Conservation (phyloP, 2,888 invertebrate species). For the Nudaria mundana region DNA sequence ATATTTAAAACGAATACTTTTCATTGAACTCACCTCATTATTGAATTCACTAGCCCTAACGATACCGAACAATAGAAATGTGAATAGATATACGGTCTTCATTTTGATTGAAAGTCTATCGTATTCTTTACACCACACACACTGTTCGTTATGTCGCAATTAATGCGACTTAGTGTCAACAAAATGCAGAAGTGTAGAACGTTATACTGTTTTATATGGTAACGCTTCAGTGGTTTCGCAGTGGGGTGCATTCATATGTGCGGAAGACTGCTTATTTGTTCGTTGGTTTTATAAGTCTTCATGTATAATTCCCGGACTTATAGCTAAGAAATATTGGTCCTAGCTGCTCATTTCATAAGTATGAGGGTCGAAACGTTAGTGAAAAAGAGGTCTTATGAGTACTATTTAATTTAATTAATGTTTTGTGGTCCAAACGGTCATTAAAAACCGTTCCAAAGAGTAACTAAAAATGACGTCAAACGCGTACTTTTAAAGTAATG, state of each 20-base stretch:
- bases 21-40: slow-evolving; percentile 55
- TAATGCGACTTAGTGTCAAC: slow-evolving; percentile 32
- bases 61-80: slow-evolving; percentile 66
- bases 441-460: too few relatives aligned
- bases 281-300: slow-evolving; percentile 5
- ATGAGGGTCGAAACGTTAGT: too few relatives aligned
- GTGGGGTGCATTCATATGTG: slow-evolving; percentile 56
- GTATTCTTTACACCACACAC: slow-evolving; percentile 59
- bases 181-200: slow-evolving; percentile 62
- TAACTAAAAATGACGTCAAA: too few relatives aligned
- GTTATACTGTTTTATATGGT: slow-evolving; percentile 63
- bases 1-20: background rate
- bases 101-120: slow-evolving; percentile 46
- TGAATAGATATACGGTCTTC: slow-evolving; percentile 59
- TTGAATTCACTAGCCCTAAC: slow-evolving; percentile 61
- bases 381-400: too few relatives aligned
- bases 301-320: too few relatives aligned
- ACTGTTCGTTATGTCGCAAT: slow-evolving; percentile 29
- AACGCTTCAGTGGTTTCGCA: slow-evolving; percentile 49
- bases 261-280: slow-evolving; percentile 32
- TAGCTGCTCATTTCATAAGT: too few relatives aligned
- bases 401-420: too few relatives aligned
- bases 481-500: too few relatives aligned
- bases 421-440: too few relatives aligned
- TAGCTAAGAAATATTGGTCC: too few relatives aligned